Evolutionary conservation across 1,140 invertebrate species (phyloP).

Genomic region (Cecropterus lyciades): DNA sequence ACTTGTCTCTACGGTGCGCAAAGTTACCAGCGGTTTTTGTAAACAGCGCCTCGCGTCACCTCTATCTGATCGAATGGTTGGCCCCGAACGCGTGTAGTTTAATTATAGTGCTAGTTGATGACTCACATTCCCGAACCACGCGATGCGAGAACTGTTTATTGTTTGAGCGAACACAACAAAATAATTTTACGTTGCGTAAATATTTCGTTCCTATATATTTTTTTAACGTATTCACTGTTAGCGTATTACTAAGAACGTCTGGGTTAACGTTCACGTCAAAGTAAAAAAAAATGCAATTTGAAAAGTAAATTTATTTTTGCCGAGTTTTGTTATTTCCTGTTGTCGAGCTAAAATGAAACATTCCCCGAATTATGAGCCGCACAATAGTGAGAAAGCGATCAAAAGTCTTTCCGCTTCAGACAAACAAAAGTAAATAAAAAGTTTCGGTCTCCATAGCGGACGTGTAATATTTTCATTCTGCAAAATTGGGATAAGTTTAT

Average conservation of each 20-base stretch:
- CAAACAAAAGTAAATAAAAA: constrained; percentile 34
- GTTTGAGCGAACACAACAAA: constrained; percentile 20
- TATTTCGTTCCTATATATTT: constrained; percentile 3
- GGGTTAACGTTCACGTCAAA: not conserved
- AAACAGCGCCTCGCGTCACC: constrained; percentile 49
- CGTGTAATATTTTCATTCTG: constrained; percentile 31
- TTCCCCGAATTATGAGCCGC: constrained; percentile 29
- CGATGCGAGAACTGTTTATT: constrained; percentile 24
- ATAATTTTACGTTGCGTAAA: constrained; percentile 13
- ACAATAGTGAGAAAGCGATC: constrained; percentile 36
- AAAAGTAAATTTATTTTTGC: constrained; percentile 30
- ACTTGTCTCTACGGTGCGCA: constrained; percentile 55
- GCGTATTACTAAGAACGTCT: not conserved
- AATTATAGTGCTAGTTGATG: constrained; percentile 30
- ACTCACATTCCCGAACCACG: constrained; percentile 30
- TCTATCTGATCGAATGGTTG: constrained; percentile 56
- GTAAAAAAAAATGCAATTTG: constrained; percentile 16
- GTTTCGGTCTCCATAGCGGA: constrained; percentile 23
- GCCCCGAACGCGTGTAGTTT: constrained; percentile 36
- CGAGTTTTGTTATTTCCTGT: constrained; percentile 20
- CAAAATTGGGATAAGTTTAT: constrained; percentile 27
- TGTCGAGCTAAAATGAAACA: constrained; percentile 30
- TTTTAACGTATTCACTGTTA: not conserved
- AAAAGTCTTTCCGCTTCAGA: constrained; percentile 28
- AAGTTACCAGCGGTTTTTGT: constrained; percentile 73